Base-by-base conservation (phyloP, 2,888 invertebrate species). In the Aphidius colemani region DNA sequence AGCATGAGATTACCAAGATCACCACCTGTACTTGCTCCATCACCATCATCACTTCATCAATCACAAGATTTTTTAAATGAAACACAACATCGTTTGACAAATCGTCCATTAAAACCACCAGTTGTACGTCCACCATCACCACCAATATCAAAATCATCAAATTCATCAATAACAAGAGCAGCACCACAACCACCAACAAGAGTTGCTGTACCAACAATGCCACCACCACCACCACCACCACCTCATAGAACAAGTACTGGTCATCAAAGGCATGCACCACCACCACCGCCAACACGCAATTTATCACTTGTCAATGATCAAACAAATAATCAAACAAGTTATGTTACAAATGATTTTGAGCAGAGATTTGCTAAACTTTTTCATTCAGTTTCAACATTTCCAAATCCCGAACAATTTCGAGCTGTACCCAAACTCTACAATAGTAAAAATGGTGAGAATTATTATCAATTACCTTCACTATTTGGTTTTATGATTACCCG, bases 1-100 rank as follows among this genome's bases (percentile, higher is more conserved):
- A 94, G 94, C 81, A 92, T 94, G 92, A 87, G 92, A 81, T 86
- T 90, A 72, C 92, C 93, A 40, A 88, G 92, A 83, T 92, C 88
- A 1, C 86, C 88, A 0, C 85, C 87, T 1, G 86, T 86, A 1
- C 82, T 86, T 50, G 84, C 85, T 48, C 83, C 85, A 10, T 81
- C 85, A 30, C 82, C 85, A 5, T 83, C 85, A 11, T 83, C 85
- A 11, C 81, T 87, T 61, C 85, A 86, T 66, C 86, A 86, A 67
- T 85, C 86, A 0, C 83, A 87, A 66, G 86, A 85, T 71, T 83
- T 83, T n/a, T 68, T 85, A 39, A 82, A 83, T 63, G 78, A 79
- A 65, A 73, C 72, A 48, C 77, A 68, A 71, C 78, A 73, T 0
- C 78, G 87, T 62, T 83, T 84, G 7, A 80, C 84, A 7, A 85